A percentile compares a stretch with the other conserved stretches of the same genome.
Evolutionary conservation across 1,140 invertebrate species (phyloP).

Genomic region (Trachymyrmex septentrionalis): DNA sequence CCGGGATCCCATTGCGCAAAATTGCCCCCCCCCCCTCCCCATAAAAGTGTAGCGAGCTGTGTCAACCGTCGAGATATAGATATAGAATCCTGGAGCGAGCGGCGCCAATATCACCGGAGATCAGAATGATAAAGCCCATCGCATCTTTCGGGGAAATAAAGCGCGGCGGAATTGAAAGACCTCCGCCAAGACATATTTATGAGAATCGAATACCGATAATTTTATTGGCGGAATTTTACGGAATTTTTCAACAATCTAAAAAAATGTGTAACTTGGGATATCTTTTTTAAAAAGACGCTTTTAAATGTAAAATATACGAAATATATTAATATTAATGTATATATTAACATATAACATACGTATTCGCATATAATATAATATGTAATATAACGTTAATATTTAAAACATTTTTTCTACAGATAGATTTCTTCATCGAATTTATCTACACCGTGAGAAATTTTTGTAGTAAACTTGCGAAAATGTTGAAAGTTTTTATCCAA

Average conservation of each 20-base stretch:
- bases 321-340: slow-evolving; percentile 7
- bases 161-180: slow-evolving; percentile 47
- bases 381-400: not conserved
- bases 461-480: too few species aligned
- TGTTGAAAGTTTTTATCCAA: too few species aligned
- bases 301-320: not conserved
- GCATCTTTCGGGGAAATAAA: slow-evolving; percentile 54
- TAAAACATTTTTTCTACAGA: not conserved
- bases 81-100: slow-evolving; percentile 69
- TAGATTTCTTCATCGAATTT: not conserved
- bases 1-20: slow-evolving; percentile 71
- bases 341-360: not conserved
- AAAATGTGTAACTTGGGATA: not conserved
- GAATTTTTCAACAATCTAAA: not conserved
- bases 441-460: too few species aligned
- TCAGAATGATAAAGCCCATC: slow-evolving; percentile 65
- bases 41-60: slow-evolving; percentile 72
- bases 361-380: not conserved
- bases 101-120: slow-evolving; percentile 61
- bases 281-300: not conserved
- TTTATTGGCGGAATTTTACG: not conserved
- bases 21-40: slow-evolving; percentile 46
- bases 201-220: slow-evolving; percentile 46
- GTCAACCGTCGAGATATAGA: slow-evolving; percentile 74
- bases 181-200: slow-evolving; percentile 30